A percentile compares a stretch with the other conserved stretches of the same genome.
Evolutionary conservation across 2,797 vertebrate species (phyloP).

Genomic region (Loris lydekkerianus): DNA sequence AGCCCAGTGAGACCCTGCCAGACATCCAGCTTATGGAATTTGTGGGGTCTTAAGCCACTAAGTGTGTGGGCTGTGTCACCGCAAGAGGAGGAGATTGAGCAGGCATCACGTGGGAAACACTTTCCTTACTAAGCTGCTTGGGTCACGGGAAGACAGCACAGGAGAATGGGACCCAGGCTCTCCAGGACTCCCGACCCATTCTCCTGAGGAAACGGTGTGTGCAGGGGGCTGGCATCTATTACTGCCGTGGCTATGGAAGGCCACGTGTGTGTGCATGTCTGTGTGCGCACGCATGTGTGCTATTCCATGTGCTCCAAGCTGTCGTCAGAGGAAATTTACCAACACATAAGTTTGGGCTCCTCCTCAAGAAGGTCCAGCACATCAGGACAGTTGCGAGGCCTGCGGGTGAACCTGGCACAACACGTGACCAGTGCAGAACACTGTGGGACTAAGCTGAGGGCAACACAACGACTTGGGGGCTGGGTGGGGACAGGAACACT

Average conservation of each 20-base stretch:
- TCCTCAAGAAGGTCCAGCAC: no score
- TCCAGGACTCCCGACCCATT: neutral
- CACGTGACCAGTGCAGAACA: no score
- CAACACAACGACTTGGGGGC: neutral
- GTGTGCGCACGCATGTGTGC: neutral
- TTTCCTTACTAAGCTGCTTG: neutral
- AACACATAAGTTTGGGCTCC: no score
- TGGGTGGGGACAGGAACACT: neutral
- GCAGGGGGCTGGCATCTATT: neutral
- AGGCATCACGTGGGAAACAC: no score
- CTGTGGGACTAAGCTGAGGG: rapidly evolving
- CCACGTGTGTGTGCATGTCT: neutral
- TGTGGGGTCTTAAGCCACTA: neutral
- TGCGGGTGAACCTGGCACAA: neutral
- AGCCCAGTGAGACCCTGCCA: neutral
- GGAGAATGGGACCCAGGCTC: neutral
- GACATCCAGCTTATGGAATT: neutral
- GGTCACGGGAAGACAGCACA: neutral
- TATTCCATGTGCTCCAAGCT: neutral
- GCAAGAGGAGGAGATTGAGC: neutral
- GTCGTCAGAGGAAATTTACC: neutral
- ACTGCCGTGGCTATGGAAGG: neutral
- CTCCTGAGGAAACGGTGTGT: neutral
- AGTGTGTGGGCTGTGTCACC: neutral
- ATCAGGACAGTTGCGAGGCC: rapidly evolving